Conservation (phyloP, 1,140 invertebrate genomes). For the Diabrotica undecimpunctata region DNA sequence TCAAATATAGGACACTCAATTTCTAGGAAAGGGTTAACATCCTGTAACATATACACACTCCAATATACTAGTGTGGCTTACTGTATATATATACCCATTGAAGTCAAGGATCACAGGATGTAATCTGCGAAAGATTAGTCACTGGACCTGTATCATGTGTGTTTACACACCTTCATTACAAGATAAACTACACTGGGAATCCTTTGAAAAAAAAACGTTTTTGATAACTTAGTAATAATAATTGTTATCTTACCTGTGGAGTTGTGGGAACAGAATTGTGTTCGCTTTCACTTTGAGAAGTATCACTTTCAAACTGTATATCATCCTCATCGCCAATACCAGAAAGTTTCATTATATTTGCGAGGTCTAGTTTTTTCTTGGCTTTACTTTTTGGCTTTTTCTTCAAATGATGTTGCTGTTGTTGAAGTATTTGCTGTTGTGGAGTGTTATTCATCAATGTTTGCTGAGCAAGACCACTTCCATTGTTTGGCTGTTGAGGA, state of each 20-base stretch:
- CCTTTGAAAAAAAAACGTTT: too few species aligned
- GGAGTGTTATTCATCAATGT: slow-evolving; percentile 28
- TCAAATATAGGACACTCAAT: too few species aligned
- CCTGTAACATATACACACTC: too few species aligned
- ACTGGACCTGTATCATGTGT: too few species aligned
- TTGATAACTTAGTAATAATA: too few species aligned
- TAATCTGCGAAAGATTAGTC: too few species aligned
- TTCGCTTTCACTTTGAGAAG: slow-evolving; percentile 44
- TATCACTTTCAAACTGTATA: slow-evolving; percentile 46
- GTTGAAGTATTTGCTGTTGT: slow-evolving; percentile 20
- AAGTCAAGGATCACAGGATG: too few species aligned
- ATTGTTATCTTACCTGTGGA: slow-evolving; percentile 27
- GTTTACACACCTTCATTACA: too few species aligned
- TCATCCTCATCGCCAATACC: slow-evolving; percentile 47
- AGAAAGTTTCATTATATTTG: slow-evolving; percentile 56
- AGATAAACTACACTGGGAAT: too few species aligned
- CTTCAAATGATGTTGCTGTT: slow-evolving; percentile 32
- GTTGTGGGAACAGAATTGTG: slow-evolving; percentile 37
- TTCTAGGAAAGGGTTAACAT: too few species aligned
- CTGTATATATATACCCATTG: too few species aligned
- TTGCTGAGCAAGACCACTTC: slow-evolving; percentile 25
- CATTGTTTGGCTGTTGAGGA: slow-evolving; percentile 33
- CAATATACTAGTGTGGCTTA: too few species aligned
- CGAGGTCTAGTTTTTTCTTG: slow-evolving; percentile 53
- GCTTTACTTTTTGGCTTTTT: slow-evolving; percentile 46